Evolutionary conservation across 2,888 invertebrate genomes (phyloP), one percentile per base, ranked within the genome.

Genomic region (Rhagophthalmus giganteus): DNA sequence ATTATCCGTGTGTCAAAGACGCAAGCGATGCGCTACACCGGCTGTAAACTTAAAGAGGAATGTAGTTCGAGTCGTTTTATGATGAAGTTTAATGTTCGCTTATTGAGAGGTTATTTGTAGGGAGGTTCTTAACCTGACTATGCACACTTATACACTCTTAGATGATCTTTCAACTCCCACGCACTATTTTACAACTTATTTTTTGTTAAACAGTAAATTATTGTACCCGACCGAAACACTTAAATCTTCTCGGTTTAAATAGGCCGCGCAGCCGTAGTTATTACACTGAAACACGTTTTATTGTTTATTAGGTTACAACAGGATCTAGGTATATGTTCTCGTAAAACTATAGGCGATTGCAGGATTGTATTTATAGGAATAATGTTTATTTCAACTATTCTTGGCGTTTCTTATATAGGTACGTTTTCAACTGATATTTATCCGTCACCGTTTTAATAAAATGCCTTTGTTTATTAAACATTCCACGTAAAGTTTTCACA

Each of bases 61-160:
- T 56, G 55, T 55, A 53, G 51, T 54, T 47, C 31, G 44, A 51
- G 46, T 31, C 37, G 54, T 60, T 58, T 60, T 60, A 58, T 48
- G 58, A 55, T 55, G 46, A 50, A 38, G 35, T 60, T 60, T 58
- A 60, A 57, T 57, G 58, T 58, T 53, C 51, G 53, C 53, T 55
- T 58, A 60, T 58, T 54, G 60, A 55, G 55, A 58, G 42, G 56
- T 58, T 58, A 58, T 57, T 60, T 49, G 54, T 51, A 48, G 48
- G 57, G 52, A 57, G 57, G 59, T 55, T 58, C 58, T 59, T 59
- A 59, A 58, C 59, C 55, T 55, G 57, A 57, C 56, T 58, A 54
- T 52, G 46, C 46, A 46, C 46, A 46, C 52, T 40, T 46, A 38
- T 50, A 40, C 46, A 40, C 45, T 40, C 25, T 31, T 37, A n/a